These are phyloP conservation scores for Silurus meridionalis DNA, from an alignment of 2,113 vertebrate species.

Conservation along the genomic window DNA sequence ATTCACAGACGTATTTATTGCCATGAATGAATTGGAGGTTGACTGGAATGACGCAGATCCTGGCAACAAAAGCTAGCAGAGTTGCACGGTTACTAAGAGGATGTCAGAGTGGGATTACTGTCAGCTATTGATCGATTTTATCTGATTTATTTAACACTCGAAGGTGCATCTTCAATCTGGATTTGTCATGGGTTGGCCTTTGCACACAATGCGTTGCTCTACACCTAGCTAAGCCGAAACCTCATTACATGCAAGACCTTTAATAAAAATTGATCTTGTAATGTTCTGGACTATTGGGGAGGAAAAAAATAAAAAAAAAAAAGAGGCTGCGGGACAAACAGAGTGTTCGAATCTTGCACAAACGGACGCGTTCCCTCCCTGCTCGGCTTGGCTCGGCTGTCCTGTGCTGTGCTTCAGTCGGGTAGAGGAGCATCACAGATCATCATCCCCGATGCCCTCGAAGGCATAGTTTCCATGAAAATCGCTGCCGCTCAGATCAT, in stretches of 20 bases:
- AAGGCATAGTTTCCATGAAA: slow-evolving; percentile 98
- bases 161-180: neutral
- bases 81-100: neutral
- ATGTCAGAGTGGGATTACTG: neutral
- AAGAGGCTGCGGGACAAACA: slow-evolving; percentile 52
- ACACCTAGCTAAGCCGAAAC: neutral
- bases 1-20: no score
- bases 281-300: slow-evolving; percentile 7
- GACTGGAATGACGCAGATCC: neutral
- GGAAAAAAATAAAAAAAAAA: no score
- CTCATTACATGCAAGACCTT: slow-evolving; percentile 14
- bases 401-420: slow-evolving; percentile 50
- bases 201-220: neutral
- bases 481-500: slow-evolving; percentile 83
- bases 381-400: slow-evolving; percentile 62
- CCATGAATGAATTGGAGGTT: neutral
- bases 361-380: slow-evolving; percentile 45
- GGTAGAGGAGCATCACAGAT: slow-evolving; percentile 78
- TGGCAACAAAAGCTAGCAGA: neutral
- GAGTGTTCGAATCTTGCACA: slow-evolving; percentile 71
- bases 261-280: neutral
- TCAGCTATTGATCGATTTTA: neutral
- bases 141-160: no score
- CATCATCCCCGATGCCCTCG: slow-evolving; percentile 97
- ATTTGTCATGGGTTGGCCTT: neutral